Percentiles rank a stretch among this genome's conserved stretches.
These are phyloP conservation scores for Rousettus madagascariensis DNA, from an alignment of 2,797 vertebrate genomes.

Conservation along the genomic window DNA sequence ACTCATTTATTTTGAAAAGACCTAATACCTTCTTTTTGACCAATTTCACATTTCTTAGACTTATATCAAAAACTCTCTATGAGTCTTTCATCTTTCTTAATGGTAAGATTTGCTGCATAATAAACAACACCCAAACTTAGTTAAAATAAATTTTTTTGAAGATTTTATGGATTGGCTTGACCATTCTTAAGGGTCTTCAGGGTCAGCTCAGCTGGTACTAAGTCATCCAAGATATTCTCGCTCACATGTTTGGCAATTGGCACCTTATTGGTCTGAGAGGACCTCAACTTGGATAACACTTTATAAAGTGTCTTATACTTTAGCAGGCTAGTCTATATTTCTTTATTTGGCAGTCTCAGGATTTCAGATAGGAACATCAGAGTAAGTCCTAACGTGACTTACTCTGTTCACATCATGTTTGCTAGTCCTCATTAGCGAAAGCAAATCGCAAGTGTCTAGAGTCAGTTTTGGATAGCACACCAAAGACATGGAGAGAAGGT, in stretches of 20 bases:
- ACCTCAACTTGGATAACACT: neutral
- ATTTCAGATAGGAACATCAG: neutral
- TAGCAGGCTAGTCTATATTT: neutral
- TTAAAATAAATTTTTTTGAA: neutral
- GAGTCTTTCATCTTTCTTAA: neutral
- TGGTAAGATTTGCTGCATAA: neutral
- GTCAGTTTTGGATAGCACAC: neutral
- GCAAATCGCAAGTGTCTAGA: neutral
- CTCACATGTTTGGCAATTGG: neutral
- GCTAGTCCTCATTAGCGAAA: neutral
- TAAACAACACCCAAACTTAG: neutral
- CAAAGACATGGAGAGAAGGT: neutral
- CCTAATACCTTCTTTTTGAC: neutral
- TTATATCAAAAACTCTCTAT: neutral
- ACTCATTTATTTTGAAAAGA: neutral
- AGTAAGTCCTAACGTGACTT: neutral
- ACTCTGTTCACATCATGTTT: neutral
- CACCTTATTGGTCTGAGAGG: neutral
- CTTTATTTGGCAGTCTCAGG: neutral
- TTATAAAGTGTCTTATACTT: neutral
- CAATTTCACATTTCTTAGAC: neutral
- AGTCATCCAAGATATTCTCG: neutral
- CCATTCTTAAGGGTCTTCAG: neutral
- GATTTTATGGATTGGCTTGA: neutral
- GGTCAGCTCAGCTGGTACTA: neutral